Evolutionary conservation across 2,113 vertebrate species (phyloP).

Genomic region (Bambusicola thoracicus): DNA sequence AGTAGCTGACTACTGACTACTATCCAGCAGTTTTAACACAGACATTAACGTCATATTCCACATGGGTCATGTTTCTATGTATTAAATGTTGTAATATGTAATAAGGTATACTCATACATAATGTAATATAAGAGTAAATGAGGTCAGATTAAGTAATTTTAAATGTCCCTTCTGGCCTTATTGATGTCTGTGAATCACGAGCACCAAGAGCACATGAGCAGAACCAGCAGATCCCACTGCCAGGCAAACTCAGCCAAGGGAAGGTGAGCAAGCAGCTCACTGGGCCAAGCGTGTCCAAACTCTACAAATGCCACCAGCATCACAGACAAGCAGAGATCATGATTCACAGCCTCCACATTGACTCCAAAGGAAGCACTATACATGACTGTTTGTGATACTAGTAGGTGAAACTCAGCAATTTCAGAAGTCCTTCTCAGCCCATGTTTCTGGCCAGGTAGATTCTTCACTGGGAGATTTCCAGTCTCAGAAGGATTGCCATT

Average conservation of each 20-base stretch:
- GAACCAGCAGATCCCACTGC: not conserved
- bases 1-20: not conserved
- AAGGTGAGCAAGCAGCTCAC: not conserved
- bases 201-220: not conserved
- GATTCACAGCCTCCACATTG: rapidly evolving
- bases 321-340: not conserved
- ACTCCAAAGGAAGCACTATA: not conserved
- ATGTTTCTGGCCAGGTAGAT: not conserved
- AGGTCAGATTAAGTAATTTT: not conserved
- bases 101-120: not conserved
- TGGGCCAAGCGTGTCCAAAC: rapidly evolving
- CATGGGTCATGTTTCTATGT: not conserved
- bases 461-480: not conserved
- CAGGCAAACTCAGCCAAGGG: not conserved
- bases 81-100: not conserved
- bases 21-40: not conserved
- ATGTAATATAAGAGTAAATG: not conserved
- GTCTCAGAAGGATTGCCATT: not conserved
- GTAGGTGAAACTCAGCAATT: not conserved
- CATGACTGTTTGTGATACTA: not conserved
- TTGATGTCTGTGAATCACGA: not conserved
- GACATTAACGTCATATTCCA: not conserved
- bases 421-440: not conserved
- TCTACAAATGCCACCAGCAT: not conserved
- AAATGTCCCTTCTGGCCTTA: not conserved